Percentiles rank a stretch among this genome's conserved stretches.
These are phyloP conservation scores for Oscheius sp. DNA, from an alignment of 2,888 invertebrate genomes.

Conservation along the genomic window DNA sequence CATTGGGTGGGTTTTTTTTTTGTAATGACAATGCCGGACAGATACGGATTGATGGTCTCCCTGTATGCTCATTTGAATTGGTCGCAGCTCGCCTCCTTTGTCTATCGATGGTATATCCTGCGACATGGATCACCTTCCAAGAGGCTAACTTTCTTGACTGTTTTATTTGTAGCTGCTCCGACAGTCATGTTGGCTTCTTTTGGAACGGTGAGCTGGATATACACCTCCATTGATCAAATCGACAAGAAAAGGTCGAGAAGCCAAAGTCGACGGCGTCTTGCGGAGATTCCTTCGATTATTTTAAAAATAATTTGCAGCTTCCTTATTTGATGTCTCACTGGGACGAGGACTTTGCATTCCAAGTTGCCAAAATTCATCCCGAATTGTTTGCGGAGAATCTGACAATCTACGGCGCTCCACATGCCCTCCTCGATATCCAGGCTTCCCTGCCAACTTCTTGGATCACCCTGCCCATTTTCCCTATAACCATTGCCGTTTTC, in stretches of 20 bases:
- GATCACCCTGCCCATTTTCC: slow-evolving; percentile 3
- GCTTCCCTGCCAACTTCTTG: not conserved
- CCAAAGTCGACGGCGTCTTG: not conserved
- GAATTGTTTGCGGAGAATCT: not conserved
- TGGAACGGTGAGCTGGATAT: not conserved
- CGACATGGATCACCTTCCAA: not conserved
- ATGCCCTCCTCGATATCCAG: not conserved
- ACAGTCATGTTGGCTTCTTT: not conserved
- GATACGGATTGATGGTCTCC: slow-evolving; percentile 1
- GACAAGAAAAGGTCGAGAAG: too few relatives aligned
- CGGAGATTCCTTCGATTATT: too few relatives aligned
- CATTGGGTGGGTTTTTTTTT: not conserved
- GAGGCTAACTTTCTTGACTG: not conserved
- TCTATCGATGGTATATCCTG: slow-evolving; percentile 12
- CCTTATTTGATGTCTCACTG: slow-evolving; percentile 2
- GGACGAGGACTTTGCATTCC: not conserved
- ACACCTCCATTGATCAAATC: too few relatives aligned
- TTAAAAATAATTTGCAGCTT: not conserved
- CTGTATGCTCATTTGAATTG: slow-evolving; percentile 3
- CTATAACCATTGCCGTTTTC: not conserved
- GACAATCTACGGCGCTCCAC: not conserved
- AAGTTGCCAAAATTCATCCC: slow-evolving; percentile 6
- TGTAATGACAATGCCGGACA: not conserved
- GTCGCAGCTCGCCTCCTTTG: slow-evolving; percentile 1
- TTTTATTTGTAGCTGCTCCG: not conserved